Evolutionary conservation across 1,140 invertebrate species (phyloP).

Genomic region (Euglossa dilemma): DNA sequence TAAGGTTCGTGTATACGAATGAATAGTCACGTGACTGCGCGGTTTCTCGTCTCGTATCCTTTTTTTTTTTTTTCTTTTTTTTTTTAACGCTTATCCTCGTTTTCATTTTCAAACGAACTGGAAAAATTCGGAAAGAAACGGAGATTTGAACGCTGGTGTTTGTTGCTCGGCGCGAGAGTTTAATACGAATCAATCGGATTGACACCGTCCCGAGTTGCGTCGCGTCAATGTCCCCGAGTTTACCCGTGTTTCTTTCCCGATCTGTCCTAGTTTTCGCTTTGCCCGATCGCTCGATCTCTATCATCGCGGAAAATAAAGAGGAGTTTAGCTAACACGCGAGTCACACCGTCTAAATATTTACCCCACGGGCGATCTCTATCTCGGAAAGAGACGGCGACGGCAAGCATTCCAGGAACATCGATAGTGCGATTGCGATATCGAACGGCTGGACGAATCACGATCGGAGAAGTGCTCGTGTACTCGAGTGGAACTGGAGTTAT

Average conservation of each 20-base stretch:
- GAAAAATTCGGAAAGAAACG: too few relatives aligned
- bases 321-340: too few relatives aligned
- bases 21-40: not conserved
- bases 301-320: not conserved
- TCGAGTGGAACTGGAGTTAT: too few relatives aligned
- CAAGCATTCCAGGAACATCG: not conserved
- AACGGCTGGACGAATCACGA: not conserved
- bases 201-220: not conserved
- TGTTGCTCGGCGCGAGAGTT: not conserved
- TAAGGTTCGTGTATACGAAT: not conserved
- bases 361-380: not conserved
- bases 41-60: conserved; percentile 11
- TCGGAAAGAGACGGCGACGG: too few relatives aligned
- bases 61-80: not conserved
- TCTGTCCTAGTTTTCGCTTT: not conserved
- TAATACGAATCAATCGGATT: conserved; percentile 21
- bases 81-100: too few relatives aligned
- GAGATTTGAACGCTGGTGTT: too few relatives aligned
- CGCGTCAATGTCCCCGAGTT: too few relatives aligned
- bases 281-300: not conserved
- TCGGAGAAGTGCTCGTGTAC: not conserved
- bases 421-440: not conserved
- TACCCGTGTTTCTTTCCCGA: too few relatives aligned
- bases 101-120: too few relatives aligned
- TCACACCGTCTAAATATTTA: not conserved